Base-by-base conservation (phyloP, 53 echinoderm and acorn worm species). In the Holothuria leucospilota region DNA sequence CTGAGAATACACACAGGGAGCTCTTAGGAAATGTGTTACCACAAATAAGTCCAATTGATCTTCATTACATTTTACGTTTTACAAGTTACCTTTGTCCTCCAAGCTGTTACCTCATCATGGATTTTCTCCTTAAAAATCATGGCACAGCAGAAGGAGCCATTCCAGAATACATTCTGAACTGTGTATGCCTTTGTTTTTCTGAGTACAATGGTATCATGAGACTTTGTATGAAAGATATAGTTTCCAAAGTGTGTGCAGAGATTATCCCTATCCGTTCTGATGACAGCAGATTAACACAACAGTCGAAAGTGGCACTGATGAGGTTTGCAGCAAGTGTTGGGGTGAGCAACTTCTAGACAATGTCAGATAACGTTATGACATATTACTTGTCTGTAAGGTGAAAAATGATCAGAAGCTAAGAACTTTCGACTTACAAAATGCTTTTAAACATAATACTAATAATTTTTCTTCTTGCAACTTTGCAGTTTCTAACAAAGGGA, bases 1-100 rank as follows among this genome's bases (percentile, higher is more conserved):
- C 3, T 34, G 34, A 34, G 34, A 34, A 34, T 34, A 34, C 34
- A 34, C 34, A 34, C 34, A 34, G 34, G 3, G 34, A 34, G 34
- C 34, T 34, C 34, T 34, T 34, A 34, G 41, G 9, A 11, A 34
- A 70, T 29, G 39, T 39, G 20, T 1, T 68, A 12, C 29, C 28
- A 29, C 27, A 26, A 10, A 68, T 68, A 68, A 34, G 34, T 34
- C 68, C 68, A 23, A 34, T 34, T 68, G 27, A 26, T 34, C 34
- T 34, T 34, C 34, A 34, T 34, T 34, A 34, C 34, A 34, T 34
- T 34, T 34, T 34, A 34, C 68, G 68, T 5, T 68, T 68, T 26
- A 68, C 68, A 6, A 29, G 68, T 25, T 34, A 68, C 68, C 27
- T 68, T 34, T 68, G 68, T 68, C 68, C 68, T 68, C 68, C 70